Percentiles rank a stretch among this genome's conserved stretches.
Conservation (phyloP, 2,888 invertebrate genomes). For the Terebella lapidaria region DNA sequence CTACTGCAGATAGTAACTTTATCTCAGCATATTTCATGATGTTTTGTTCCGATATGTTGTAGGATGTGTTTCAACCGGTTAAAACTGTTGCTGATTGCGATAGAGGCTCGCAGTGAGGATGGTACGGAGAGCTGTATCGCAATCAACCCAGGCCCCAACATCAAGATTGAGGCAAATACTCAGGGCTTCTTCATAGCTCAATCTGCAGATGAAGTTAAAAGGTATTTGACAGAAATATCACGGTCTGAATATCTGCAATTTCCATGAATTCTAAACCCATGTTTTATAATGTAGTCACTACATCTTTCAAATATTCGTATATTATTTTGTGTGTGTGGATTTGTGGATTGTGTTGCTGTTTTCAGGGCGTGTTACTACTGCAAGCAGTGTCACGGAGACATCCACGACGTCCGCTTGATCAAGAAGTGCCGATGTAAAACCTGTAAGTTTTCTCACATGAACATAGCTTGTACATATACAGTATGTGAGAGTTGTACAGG, state of each 20-base stretch:
- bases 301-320: too few species aligned
- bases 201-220: conserved; percentile 99
- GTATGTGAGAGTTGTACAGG: too few species aligned
- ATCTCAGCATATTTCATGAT: background rate
- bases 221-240: too few species aligned
- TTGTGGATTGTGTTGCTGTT: too few species aligned
- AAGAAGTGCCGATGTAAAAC: conserved; percentile 99
- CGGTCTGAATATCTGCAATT: too few species aligned
- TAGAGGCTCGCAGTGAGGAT: conserved; percentile 70
- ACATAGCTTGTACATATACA: too few species aligned
- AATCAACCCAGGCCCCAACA: conserved; percentile 81
- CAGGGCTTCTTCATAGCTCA: conserved; percentile 99
- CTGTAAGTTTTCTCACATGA: conserved; percentile 94
- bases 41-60: conserved; percentile 27
- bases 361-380: conserved; percentile 69
- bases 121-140: conserved; percentile 91
- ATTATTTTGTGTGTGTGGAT: too few species aligned
- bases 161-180: conserved; percentile 93
- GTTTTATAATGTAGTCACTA: too few species aligned
- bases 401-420: conserved; percentile 95
- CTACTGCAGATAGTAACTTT: too few species aligned
- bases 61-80: conserved; percentile 98
- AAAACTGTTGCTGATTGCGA: conserved; percentile 91
- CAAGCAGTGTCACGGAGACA: conserved; percentile 97
- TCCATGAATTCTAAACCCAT: too few species aligned